Conservation (phyloP, 2,113 vertebrate species). For the Sphaerodactylus townsendi region DNA sequence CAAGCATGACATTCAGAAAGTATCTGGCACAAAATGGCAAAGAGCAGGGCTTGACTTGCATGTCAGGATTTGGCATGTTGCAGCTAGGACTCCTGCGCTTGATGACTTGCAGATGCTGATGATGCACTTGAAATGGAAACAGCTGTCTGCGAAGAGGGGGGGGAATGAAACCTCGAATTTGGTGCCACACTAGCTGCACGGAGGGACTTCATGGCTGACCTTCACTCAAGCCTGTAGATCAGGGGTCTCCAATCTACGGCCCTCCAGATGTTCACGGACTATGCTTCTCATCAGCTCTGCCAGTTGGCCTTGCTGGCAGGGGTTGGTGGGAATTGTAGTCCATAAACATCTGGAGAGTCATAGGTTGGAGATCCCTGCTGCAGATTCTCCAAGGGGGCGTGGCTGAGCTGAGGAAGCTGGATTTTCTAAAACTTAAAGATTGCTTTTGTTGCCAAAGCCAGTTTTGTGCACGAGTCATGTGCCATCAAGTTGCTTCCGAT, state of each 20-base stretch:
- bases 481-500: too few species aligned
- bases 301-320: too few species aligned
- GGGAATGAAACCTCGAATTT: not conserved
- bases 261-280: too few species aligned
- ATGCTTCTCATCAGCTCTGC: too few species aligned
- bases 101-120: slow-evolving; percentile 1
- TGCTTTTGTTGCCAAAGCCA: too few species aligned
- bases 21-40: not conserved
- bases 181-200: not conserved
- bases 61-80: not conserved
- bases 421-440: not conserved
- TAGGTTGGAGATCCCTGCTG: too few species aligned
- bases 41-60: not conserved
- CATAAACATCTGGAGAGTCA: too few species aligned
- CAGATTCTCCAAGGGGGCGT: not conserved
- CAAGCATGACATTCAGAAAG: not conserved
- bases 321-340: too few species aligned
- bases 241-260: too few species aligned
- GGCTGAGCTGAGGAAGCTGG: not conserved
- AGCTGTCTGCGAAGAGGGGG: not conserved
- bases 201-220: not conserved
- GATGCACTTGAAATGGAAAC: not conserved
- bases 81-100: not conserved
- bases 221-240: not conserved
- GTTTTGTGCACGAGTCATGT: too few species aligned